These are phyloP conservation scores for Lamellibrachia satsuma DNA, from an alignment of 2,888 invertebrate genomes.

Conservation along the genomic window DNA sequence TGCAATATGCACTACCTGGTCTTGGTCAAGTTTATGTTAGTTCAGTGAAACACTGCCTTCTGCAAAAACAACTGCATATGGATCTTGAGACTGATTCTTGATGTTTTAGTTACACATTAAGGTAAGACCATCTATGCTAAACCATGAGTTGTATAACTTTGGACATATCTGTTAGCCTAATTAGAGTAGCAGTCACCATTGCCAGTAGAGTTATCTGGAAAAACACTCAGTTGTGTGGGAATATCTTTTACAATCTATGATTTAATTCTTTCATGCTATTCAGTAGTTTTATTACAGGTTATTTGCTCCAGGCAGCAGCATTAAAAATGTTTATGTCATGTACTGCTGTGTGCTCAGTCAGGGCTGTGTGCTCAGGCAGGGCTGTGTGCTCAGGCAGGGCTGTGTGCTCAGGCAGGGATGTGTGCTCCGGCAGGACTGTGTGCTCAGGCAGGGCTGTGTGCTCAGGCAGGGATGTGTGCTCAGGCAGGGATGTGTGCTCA, in stretches of 20 bases:
- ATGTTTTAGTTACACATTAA: too few species aligned
- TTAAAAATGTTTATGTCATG: neutral
- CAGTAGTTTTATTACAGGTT: neutral
- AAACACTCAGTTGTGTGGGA: neutral
- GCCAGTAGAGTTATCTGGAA: neutral
- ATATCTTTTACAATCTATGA: neutral
- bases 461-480: too few species aligned
- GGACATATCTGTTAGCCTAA: neutral
- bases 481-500: neutral
- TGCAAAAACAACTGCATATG: too few species aligned
- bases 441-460: too few species aligned
- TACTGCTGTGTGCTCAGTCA: neutral
- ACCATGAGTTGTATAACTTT: neutral
- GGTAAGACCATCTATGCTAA: too few species aligned
- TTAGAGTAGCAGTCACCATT: neutral
- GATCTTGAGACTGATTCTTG: too few species aligned
- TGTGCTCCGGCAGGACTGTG: too few species aligned
- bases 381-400: too few species aligned
- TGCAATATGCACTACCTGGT: too few species aligned
- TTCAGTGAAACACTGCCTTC: too few species aligned
- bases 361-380: neutral
- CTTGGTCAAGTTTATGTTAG: too few species aligned
- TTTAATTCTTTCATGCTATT: neutral
- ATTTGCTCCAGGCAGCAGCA: neutral
- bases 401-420: too few species aligned